Conservation (phyloP, 1,140 invertebrate genomes). For the Sarcophaga bullata region DNA sequence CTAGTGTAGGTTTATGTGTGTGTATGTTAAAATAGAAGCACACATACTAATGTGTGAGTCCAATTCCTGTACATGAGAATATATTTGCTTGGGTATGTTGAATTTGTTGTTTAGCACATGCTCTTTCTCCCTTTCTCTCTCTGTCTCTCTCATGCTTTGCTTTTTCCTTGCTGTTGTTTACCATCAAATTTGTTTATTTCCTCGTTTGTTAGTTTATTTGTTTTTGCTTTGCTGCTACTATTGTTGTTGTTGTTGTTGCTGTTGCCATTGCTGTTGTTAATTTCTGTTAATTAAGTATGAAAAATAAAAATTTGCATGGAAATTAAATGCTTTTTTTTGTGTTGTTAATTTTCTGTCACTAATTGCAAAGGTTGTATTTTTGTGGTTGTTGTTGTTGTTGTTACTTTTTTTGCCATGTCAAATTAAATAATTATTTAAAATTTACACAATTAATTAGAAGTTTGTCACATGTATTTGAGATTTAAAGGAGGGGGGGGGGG, state of each 20-base stretch:
- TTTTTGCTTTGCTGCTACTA: not conserved
- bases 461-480: constrained; percentile 14
- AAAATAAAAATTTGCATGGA: not conserved
- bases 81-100: too few relatives aligned
- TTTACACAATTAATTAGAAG: constrained; percentile 15
- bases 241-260: not conserved
- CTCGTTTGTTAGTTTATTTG: too few relatives aligned
- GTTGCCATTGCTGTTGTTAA: not conserved
- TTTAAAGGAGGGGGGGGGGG: not conserved
- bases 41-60: too few relatives aligned
- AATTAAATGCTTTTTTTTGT: not conserved
- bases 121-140: too few relatives aligned
- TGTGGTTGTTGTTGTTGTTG: not conserved
- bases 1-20: too few relatives aligned
- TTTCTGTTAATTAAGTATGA: constrained; percentile 15
- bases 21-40: too few relatives aligned
- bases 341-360: not conserved
- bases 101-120: too few relatives aligned
- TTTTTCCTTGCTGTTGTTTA: too few relatives aligned
- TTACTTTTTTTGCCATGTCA: constrained; percentile 4
- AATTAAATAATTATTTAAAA: constrained; percentile 7
- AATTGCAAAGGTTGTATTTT: not conserved
- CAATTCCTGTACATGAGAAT: too few relatives aligned
- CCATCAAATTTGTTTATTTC: too few relatives aligned
- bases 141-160: too few relatives aligned